A percentile compares a stretch with the other conserved stretches of the same genome.
phyloP scores from a whole-genome alignment of 2,888 invertebrate genomes.

The Carpatolechia fugitivella region DNA sequence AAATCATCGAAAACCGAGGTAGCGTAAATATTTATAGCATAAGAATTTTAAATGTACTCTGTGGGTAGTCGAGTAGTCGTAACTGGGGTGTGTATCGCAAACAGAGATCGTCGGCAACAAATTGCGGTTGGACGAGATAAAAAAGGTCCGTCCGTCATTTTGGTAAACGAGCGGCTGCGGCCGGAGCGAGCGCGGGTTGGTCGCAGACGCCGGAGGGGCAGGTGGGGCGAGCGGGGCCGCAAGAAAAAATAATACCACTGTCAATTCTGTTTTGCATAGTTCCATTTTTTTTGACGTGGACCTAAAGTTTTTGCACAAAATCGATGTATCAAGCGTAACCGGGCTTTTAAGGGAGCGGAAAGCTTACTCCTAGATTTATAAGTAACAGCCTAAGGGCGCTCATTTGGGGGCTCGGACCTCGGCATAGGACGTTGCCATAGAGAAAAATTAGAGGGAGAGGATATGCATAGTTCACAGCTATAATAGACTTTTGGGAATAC shows the following conservation, averaged over 20 bases:
- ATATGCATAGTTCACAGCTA: too few relatives aligned
- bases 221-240: slow-evolving; percentile 33
- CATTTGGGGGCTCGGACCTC: too few relatives aligned
- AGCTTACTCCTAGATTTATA: too few relatives aligned
- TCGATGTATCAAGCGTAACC: too few relatives aligned
- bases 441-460: too few relatives aligned
- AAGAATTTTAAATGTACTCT: slow-evolving; percentile 60
- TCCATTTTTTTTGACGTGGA: too few relatives aligned
- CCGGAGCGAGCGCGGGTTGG: too few relatives aligned
- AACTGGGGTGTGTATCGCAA: slow-evolving; percentile 59
- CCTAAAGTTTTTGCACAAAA: too few relatives aligned
- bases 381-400: too few relatives aligned
- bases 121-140: slow-evolving; percentile 75
- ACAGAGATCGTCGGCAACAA: slow-evolving; percentile 68
- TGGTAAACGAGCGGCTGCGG: slow-evolving; percentile 69
- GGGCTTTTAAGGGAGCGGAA: too few relatives aligned
- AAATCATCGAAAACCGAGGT: slow-evolving; percentile 43
- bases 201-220: slow-evolving; percentile 35
- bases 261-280: slow-evolving; percentile 57
- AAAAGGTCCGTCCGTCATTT: slow-evolving; percentile 77
- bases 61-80: slow-evolving; percentile 20
- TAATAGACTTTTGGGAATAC: too few relatives aligned
- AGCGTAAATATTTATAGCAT: slow-evolving; percentile 59
- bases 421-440: too few relatives aligned
- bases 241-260: slow-evolving; percentile 59